Percentiles rank a stretch among this genome's conserved stretches.
Conservation (phyloP, 2,888 invertebrate species). For the Tupiocoris notatus region DNA sequence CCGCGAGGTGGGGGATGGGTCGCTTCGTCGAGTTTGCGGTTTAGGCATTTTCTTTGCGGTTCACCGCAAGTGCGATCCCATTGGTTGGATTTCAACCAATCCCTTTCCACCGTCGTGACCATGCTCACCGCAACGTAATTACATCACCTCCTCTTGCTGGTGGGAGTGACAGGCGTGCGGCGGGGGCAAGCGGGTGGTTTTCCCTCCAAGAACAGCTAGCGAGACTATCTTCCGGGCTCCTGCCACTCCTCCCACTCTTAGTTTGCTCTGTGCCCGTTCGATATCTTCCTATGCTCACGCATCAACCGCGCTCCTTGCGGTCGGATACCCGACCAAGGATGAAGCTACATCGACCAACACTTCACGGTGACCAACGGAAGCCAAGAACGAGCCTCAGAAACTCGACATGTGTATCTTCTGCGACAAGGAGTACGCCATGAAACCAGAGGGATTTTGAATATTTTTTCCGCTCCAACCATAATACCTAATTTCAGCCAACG, state of each 20-base stretch:
- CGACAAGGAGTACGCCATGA: no score
- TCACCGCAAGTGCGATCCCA: slow-evolving; percentile 46
- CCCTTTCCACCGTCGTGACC: slow-evolving; percentile 41
- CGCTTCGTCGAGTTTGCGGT: slow-evolving; percentile 46
- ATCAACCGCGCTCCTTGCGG: background rate
- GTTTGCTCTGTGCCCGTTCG: background rate
- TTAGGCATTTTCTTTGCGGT: slow-evolving; percentile 47
- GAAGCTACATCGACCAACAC: background rate
- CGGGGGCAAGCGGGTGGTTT: background rate
- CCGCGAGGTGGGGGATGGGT: slow-evolving; percentile 37
- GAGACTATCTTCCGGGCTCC: background rate
- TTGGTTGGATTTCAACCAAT: slow-evolving; percentile 44
- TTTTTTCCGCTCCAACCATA: no score
- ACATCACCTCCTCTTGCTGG: slow-evolving; percentile 25
- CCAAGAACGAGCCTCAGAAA: background rate
- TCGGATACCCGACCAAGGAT: background rate
- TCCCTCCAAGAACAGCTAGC: background rate
- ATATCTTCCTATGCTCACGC: background rate
- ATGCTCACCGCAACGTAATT: slow-evolving; percentile 43
- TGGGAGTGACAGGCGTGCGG: background rate
- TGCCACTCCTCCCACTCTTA: background rate
- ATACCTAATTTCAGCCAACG: no score
- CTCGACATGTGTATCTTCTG: background rate
- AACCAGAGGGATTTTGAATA: no score
- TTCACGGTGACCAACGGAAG: background rate